A percentile compares a stretch with the other conserved stretches of the same genome.
Conservation (phyloP, 1,140 invertebrate genomes). For the Glossosoma conforme region DNA sequence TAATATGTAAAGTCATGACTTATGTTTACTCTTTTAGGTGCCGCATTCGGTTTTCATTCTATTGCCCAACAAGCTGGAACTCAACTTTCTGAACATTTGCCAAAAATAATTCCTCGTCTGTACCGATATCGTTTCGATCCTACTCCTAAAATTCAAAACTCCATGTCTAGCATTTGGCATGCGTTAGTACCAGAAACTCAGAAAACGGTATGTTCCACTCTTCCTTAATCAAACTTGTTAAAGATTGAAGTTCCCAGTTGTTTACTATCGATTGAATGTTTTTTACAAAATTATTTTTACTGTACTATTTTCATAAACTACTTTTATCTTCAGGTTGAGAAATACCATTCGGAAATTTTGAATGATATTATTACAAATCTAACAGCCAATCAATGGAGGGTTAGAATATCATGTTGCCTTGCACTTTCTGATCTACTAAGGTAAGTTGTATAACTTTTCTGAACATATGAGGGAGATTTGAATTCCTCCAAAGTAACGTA, state of each 20-base stretch:
- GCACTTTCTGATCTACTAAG: conserved; percentile 79
- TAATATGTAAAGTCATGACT: not conserved
- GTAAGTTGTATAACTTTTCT: conserved; percentile 28
- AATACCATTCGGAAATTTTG: conserved; percentile 83
- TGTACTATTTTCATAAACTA: too few species aligned
- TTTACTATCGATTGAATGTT: too few species aligned
- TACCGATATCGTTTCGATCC: conserved; percentile 91
- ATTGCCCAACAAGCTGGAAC: conserved; percentile 76
- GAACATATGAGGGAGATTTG: not conserved
- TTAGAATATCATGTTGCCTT: conserved; percentile 84
- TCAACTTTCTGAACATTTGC: conserved; percentile 74
- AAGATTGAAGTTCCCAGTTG: too few species aligned
- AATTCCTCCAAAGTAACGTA: not conserved
- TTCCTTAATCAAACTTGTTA: too few species aligned
- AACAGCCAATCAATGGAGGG: conserved; percentile 79
- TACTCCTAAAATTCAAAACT: conserved; percentile 82
- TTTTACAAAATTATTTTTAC: too few species aligned
- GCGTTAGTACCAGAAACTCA: conserved; percentile 80
- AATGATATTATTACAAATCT: conserved; percentile 76
- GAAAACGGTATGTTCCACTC: conserved; percentile 69
- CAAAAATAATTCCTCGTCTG: conserved; percentile 81
- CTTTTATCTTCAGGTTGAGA: conserved; percentile 62
- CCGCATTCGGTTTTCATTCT: conserved; percentile 85
- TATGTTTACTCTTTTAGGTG: conserved; percentile 55
- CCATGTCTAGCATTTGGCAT: conserved; percentile 89